Evolutionary conservation across 2,888 invertebrate species (phyloP).

Genomic region (Argyra leucocephala): DNA sequence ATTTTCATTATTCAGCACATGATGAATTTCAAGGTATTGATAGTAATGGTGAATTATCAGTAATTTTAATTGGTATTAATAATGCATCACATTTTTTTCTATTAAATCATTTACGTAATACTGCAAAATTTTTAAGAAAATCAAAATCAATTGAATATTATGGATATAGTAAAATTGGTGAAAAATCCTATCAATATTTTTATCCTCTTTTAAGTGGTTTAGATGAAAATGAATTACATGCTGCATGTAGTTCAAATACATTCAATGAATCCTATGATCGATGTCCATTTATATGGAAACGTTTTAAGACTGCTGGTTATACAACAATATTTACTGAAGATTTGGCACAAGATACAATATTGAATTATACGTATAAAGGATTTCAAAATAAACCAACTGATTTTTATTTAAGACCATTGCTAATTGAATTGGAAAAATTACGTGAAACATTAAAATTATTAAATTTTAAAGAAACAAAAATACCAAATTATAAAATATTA

Average conservation of each 20-base stretch:
- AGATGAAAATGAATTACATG: constrained; percentile 53
- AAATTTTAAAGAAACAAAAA: constrained; percentile 28
- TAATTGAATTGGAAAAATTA: constrained; percentile 54
- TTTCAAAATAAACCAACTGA: constrained; percentile 74
- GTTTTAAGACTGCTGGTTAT: constrained; percentile 61
- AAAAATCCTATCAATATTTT: constrained; percentile 88
- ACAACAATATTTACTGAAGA: constrained; percentile 78
- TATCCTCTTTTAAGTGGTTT: constrained; percentile 69
- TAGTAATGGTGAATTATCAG: constrained; percentile 45
- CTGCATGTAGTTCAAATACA: constrained; percentile 52
- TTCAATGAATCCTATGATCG: constrained; percentile 56
- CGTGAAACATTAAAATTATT: constrained; percentile 5
- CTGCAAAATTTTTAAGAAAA: constrained; percentile 37
- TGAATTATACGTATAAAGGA: constrained; percentile 69
- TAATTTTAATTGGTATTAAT: constrained; percentile 75
- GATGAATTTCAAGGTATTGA: not conserved
- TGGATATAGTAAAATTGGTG: constrained; percentile 88
- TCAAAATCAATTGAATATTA: constrained; percentile 60
- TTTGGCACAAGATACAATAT: constrained; percentile 64
- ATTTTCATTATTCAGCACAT: constrained; percentile 38
- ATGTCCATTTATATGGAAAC: constrained; percentile 78
- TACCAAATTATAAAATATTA: constrained; percentile 37
- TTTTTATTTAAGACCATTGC: constrained; percentile 70
- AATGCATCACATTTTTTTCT: constrained; percentile 58
- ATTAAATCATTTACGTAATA: not conserved